Percentiles rank a stretch among this genome's conserved stretches.
Conservation (phyloP, 2,888 invertebrate species). For the Lottia scabra region DNA sequence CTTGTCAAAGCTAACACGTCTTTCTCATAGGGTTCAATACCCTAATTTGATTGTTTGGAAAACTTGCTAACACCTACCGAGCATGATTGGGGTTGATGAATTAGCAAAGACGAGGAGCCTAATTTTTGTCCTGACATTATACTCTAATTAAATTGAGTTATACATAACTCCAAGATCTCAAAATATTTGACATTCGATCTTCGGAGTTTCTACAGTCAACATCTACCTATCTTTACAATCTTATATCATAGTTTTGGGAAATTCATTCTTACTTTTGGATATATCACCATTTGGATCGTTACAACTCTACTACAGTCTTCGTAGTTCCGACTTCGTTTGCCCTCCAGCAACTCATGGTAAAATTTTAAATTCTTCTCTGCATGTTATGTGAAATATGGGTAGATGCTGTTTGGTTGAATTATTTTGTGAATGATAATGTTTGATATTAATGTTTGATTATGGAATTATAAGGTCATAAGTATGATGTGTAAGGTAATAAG, state of each 20-base stretch:
- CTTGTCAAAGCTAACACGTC: background rate
- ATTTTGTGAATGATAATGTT: no score
- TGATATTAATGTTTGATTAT: background rate
- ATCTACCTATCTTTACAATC: background rate
- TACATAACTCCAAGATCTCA: background rate
- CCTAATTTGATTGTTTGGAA: background rate
- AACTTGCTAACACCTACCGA: conserved; percentile 4
- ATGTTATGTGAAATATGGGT: background rate
- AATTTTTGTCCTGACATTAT: background rate
- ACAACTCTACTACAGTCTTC: no score
- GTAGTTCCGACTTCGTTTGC: background rate
- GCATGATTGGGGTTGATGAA: background rate
- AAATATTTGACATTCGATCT: background rate
- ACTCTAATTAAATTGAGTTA: background rate
- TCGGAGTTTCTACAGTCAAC: background rate
- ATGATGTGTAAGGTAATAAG: background rate
- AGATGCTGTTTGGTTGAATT: background rate
- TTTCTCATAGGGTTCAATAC: background rate
- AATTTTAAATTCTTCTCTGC: background rate
- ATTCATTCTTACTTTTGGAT: background rate
- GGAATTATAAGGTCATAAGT: background rate
- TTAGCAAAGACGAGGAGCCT: background rate
- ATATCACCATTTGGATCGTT: background rate
- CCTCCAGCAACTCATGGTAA: background rate
- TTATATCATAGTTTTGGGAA: background rate